These are phyloP conservation scores for Chloebia gouldiae DNA, from an alignment of 2,113 vertebrate genomes.

Conservation along the genomic window DNA sequence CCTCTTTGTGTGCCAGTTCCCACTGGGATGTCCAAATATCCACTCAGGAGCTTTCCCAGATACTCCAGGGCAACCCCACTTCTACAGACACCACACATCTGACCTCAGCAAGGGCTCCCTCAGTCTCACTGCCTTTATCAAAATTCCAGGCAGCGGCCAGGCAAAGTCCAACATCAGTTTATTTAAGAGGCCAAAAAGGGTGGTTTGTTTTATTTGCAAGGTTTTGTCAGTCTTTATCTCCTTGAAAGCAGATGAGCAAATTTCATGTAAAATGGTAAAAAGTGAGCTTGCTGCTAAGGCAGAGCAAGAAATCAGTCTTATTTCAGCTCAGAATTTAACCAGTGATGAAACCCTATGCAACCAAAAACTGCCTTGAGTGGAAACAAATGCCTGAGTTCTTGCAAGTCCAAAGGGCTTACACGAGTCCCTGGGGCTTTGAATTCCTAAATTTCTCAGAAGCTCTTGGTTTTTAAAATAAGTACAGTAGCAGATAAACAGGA, in stretches of 20 bases:
- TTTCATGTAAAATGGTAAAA: neutral
- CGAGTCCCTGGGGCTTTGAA: neutral
- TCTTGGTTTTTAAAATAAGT: neutral
- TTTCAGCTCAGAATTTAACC: neutral
- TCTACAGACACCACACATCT: neutral
- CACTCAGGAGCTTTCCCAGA: neutral
- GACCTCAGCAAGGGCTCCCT: neutral
- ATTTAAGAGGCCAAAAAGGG: neutral
- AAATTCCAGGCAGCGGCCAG: neutral
- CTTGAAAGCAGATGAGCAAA: neutral
- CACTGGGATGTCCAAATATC: neutral
- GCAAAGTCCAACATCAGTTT: neutral
- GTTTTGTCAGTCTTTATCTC: neutral
- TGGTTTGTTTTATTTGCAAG: neutral
- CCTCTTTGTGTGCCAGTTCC: fast-evolving
- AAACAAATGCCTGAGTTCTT: neutral
- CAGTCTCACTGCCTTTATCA: neutral
- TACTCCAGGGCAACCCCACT: neutral
- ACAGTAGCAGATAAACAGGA: slow-evolving; percentile 45
- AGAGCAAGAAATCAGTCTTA: neutral
- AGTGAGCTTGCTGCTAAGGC: neutral
- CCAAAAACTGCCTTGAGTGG: neutral
- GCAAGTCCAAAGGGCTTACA: neutral
- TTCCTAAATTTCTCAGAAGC: slow-evolving; percentile 29
- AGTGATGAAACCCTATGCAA: neutral